Evolutionary conservation across 2,113 vertebrate species (phyloP).

Genomic region (Seriola aureovittata): DNA sequence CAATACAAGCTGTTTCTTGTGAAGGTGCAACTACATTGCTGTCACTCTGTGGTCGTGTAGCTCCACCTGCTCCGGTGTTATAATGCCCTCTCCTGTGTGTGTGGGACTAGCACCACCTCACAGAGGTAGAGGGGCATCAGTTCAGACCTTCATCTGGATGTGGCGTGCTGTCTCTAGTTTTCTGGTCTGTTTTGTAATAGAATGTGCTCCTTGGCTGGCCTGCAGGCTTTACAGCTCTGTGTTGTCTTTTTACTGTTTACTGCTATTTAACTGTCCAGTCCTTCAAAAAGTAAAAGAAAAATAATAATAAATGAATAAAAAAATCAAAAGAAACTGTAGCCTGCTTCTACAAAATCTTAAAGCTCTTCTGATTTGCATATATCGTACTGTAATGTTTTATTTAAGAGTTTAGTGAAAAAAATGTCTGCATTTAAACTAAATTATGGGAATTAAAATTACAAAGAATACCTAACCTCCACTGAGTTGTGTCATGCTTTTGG

Average conservation of each 20-base stretch:
- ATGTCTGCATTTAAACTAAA: slow-evolving; percentile 88
- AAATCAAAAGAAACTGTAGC: slow-evolving; percentile 72
- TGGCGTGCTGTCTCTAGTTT: slow-evolving; percentile 66
- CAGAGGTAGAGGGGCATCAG: slow-evolving; percentile 42
- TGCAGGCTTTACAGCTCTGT: slow-evolving; percentile 77
- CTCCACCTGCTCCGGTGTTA: slow-evolving; percentile 56
- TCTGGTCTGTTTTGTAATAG: slow-evolving; percentile 64
- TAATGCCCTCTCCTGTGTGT: slow-evolving; percentile 53
- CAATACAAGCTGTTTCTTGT: slow-evolving; percentile 56
- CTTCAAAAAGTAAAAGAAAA: slow-evolving; percentile 44
- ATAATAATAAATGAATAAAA: slow-evolving; percentile 33
- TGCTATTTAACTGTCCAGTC: slow-evolving; percentile 75
- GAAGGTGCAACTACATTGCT: slow-evolving; percentile 53
- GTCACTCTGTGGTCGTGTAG: slow-evolving; percentile 51
- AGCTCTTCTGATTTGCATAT: slow-evolving; percentile 86
- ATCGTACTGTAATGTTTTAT: slow-evolving; percentile 87
- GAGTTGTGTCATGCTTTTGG: slow-evolving; percentile 54
- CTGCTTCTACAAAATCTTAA: slow-evolving; percentile 79
- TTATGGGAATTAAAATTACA: slow-evolving; percentile 91
- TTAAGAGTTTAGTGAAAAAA: slow-evolving; percentile 84
- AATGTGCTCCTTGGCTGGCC: slow-evolving; percentile 77
- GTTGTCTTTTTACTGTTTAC: slow-evolving; percentile 81
- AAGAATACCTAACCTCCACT: slow-evolving; percentile 75
- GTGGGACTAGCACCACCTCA: slow-evolving; percentile 31
- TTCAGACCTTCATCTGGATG: slow-evolving; percentile 66